These are phyloP conservation scores for Pasiphila rectangulata DNA, from an alignment of 2,888 invertebrate genomes.

Conservation along the genomic window DNA sequence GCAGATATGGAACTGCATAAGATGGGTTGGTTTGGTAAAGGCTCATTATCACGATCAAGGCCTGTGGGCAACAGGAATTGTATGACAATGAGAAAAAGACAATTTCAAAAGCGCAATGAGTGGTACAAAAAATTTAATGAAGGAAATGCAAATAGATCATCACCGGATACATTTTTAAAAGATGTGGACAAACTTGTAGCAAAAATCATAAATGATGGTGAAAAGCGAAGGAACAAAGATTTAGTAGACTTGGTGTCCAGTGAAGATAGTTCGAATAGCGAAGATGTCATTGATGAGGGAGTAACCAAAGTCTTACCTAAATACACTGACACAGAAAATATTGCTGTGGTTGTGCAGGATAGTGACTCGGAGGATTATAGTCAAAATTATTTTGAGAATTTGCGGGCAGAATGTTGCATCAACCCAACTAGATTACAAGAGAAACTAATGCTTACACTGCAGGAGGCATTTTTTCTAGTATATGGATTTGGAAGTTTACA, in stretches of 20 bases:
- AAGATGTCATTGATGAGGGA: conserved; percentile 38
- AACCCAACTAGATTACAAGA: conserved; percentile 82
- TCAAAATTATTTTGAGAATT: conserved; percentile 82
- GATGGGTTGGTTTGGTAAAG: conserved; percentile 90
- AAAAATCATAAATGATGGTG: conserved; percentile 53
- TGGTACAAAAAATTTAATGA: conserved; percentile 73
- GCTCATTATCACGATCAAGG: conserved; percentile 82
- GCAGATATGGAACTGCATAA: conserved; percentile 84
- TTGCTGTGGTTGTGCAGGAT: conserved; percentile 83
- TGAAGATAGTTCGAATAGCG: conserved; percentile 53
- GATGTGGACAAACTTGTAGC: conserved; percentile 53
- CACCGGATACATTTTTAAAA: conserved; percentile 49
- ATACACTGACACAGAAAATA: conserved; percentile 50
- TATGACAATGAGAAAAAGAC: conserved; percentile 79
- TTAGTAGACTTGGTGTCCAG: conserved; percentile 74
- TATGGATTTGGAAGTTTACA: conserved; percentile 85
- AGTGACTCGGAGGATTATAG: conserved; percentile 77
- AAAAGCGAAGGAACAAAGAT: conserved; percentile 50
- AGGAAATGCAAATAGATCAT: conserved; percentile 36
- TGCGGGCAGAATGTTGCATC: conserved; percentile 81
- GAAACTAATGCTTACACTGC: conserved; percentile 84
- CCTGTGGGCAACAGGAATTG: conserved; percentile 63
- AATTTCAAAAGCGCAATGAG: conserved; percentile 80
- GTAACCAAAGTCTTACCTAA: conserved; percentile 27
- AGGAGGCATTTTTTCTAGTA: conserved; percentile 89